Evolutionary conservation across 2,113 vertebrate species (phyloP), one percentile per base, ranked within the genome.

Genomic region (Mixornis gularis): DNA sequence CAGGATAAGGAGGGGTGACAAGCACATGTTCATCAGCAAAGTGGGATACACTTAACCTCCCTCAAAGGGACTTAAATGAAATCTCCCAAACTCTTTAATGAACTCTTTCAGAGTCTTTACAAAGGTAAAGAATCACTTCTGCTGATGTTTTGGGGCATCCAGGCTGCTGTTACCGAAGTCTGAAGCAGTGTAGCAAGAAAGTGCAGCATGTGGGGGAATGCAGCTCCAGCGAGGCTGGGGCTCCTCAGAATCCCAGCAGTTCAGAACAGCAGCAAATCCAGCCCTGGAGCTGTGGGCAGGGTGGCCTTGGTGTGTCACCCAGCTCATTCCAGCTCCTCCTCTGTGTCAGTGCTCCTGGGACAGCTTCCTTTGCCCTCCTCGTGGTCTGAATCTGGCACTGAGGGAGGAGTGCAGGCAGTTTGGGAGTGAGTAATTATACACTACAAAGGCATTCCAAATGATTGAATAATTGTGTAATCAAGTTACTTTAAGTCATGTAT

Each of bases 381-480:
- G 0, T 77, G 92, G 78, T 79, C 78, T 72, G 80, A 48, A 22
- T 40, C 6, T 58, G 70, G 34, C 65, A 64, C 48, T 3, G 56
- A 63, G 30, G 1, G 38, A 52, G 38, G 56, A 60, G 43, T 4
- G 9, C 70, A 36, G 38, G 63, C 80, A 55, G 4, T 87, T 96
- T 92, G 76, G 69, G 89, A 93, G 62, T 12, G 73, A 93, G 81
- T 96, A 93, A 94, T 96, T 96, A 94, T 46, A 89, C 74, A 59
- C 91, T 79, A 92, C 96, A 96, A 96, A 94, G 87, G 87, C 92
- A 91, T 96, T 96, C 84, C 81, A 95, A 91, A 93, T 77, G 94
- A 93, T 95, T 93, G 87, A 92, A 89, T 93, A 93, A 95, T 94
- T 94, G 95, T 96, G 96, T 96, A 96, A 96, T 96, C 96, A 94